Evolutionary conservation across 2,797 vertebrate species (phyloP).

Genomic region (Chrysocyon brachyurus): DNA sequence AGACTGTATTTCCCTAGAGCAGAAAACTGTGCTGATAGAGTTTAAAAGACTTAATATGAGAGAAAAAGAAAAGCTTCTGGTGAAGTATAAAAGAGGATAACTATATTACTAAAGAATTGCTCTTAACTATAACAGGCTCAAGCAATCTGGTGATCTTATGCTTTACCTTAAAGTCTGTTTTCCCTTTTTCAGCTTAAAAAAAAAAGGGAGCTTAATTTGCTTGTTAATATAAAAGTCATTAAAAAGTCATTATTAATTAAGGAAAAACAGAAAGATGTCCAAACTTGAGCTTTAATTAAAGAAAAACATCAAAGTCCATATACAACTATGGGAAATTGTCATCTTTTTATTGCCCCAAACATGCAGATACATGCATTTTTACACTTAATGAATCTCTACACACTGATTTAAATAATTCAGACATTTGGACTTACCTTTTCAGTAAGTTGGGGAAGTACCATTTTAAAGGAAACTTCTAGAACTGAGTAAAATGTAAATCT

Average conservation of each 20-base stretch:
- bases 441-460: background rate
- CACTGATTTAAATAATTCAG: slow-evolving; percentile 13
- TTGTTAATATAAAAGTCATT: slow-evolving; percentile 43
- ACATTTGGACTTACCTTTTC: slow-evolving; percentile 41
- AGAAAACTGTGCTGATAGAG: background rate
- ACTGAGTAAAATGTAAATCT: background rate
- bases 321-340: background rate
- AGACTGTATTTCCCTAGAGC: background rate
- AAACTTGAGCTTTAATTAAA: slow-evolving; percentile 50
- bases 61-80: background rate
- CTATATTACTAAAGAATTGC: background rate
- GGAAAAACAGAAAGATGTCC: slow-evolving; percentile 22
- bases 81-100: background rate
- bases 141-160: background rate
- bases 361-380: background rate
- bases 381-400: background rate
- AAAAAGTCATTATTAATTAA: slow-evolving; percentile 34
- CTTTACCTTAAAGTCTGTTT: background rate
- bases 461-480: slow-evolving; percentile 44
- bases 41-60: background rate
- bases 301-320: slow-evolving; percentile 60
- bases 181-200: slow-evolving; percentile 42
- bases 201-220: slow-evolving; percentile 46
- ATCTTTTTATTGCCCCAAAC: slow-evolving; percentile 37
- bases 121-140: background rate